Conservation (phyloP, 2,113 vertebrate genomes). For the Onychostruthus taczanowskii region DNA sequence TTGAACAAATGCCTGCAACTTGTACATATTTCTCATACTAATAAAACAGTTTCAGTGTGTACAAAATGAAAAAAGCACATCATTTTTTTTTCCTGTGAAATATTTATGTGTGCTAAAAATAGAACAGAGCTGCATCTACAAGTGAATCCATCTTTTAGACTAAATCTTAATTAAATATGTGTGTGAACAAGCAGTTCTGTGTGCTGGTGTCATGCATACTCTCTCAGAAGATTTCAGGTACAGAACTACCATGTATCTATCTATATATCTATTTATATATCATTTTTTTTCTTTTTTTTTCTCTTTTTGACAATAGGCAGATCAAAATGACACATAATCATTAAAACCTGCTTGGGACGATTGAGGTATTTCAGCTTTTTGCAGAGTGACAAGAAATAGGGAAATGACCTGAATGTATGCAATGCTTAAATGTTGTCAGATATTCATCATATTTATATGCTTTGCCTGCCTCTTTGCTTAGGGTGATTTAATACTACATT, state of each 20-base stretch:
- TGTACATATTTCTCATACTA: neutral
- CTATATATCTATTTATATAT: neutral
- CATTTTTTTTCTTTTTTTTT: neutral
- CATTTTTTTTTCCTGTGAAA: neutral
- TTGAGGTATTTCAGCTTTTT: constrained; percentile 15
- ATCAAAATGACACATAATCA: neutral
- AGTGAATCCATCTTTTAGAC: constrained; percentile 26
- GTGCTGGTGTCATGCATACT: neutral
- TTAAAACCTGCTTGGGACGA: neutral
- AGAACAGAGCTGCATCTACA: neutral
- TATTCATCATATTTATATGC: constrained; percentile 76
- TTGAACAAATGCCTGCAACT: constrained; percentile 8
- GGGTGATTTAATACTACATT: constrained; percentile 81
- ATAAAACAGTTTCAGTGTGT: neutral
- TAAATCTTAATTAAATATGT: constrained; percentile 53
- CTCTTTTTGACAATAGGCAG: neutral
- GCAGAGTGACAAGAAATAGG: constrained; percentile 60
- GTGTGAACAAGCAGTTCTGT: neutral
- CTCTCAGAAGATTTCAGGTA: neutral
- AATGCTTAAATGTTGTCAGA: constrained; percentile 72
- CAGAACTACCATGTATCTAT: neutral
- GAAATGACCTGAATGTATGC: constrained; percentile 69
- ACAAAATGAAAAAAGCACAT: neutral
- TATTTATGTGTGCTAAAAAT: constrained; percentile 35
- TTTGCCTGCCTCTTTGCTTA: constrained; percentile 55